Evolutionary conservation across 2,888 invertebrate genomes (phyloP).

Genomic region (Deilephila elpenor): DNA sequence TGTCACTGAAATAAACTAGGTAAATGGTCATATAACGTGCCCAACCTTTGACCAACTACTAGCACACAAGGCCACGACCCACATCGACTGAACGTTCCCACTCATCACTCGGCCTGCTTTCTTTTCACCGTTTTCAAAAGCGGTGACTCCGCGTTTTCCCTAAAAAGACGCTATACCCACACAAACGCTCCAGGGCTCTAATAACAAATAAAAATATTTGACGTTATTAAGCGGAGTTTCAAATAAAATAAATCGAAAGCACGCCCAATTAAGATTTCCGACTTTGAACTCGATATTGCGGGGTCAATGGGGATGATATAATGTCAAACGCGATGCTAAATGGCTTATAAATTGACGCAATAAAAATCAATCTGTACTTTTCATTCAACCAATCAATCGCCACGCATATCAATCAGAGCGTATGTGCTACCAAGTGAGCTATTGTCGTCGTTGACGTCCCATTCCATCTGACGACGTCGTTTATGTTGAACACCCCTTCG

Average conservation of each 20-base stretch:
- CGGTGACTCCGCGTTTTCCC: constrained; percentile 64
- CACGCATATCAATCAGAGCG: constrained; percentile 27
- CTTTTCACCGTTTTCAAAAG: constrained; percentile 66
- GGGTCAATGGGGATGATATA: constrained; percentile 1
- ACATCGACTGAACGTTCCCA: constrained; percentile 56
- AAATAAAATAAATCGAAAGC: background rate
- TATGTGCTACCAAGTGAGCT: constrained; percentile 19
- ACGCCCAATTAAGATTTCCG: background rate
- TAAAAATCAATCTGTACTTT: constrained; percentile 24
- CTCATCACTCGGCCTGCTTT: constrained; percentile 59
- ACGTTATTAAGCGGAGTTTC: constrained; percentile 27
- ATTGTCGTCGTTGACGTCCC: constrained; percentile 16
- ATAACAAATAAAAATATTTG: constrained; percentile 60
- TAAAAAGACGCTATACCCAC: constrained; percentile 46
- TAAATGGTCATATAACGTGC: constrained; percentile 16
- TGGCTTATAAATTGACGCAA: constrained; percentile 29
- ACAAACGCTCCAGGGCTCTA: constrained; percentile 42
- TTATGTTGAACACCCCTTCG: constrained; percentile 24
- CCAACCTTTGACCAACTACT: constrained; percentile 30
- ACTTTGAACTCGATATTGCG: background rate
- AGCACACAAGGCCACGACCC: constrained; percentile 59
- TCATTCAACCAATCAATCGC: constrained; percentile 21
- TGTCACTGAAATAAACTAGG: constrained; percentile 21
- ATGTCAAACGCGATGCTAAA: constrained; percentile 25
- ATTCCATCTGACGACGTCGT: constrained; percentile 4